Evolutionary conservation across 2,888 invertebrate genomes (phyloP), one percentile per base, ranked within the genome.

Genomic region (Tenthredo distinguenda): DNA sequence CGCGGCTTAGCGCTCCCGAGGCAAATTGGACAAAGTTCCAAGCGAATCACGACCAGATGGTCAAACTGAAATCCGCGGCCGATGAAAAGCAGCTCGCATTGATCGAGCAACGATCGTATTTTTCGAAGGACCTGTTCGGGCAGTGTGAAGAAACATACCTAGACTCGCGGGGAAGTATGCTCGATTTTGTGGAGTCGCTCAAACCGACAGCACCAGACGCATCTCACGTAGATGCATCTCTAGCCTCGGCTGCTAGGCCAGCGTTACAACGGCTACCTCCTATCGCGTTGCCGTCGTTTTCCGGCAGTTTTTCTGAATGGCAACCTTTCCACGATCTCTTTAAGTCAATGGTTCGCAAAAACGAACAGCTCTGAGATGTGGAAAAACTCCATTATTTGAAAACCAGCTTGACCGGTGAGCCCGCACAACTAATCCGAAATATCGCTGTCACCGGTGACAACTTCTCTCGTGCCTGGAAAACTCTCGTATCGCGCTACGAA

Each of bases 301-400:
- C 84, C 0, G 87, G 85, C 0, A 58, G 65, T 37, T 72, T 84
- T 6, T 58, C 71, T n/a, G 86, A 86, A 5, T 87, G 85, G 86
- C n/a, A 55, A 12, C 43, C 84, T n/a, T 87, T 87, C 34, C 55
- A 71, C 58, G 87, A 86, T 62, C n/a, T 87, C 1, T 87, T 87
- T 55, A 31, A 77, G 1, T 47, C 86, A 0, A 85, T 86, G 62
- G 34, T 87, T 6, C 15, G 84, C 2, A 1, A n/a, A 58, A 86
- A 79, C 34, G 15, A 26, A 68, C 21, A 87, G 2, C 71, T 87
- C 0, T 82, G 86, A 0, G 68, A 62, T 0, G 87, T 87, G 1
- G 87, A 87, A 34, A 87, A 87, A 43, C 40, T 88, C 2, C 86
- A 87, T 9, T 85, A 87, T 43, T 77, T 88, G 0, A 87, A 87